Evolutionary conservation across 1,140 invertebrate species (phyloP), one percentile per base, ranked within the genome.

Genomic region (Lordiphosa mommai): DNA sequence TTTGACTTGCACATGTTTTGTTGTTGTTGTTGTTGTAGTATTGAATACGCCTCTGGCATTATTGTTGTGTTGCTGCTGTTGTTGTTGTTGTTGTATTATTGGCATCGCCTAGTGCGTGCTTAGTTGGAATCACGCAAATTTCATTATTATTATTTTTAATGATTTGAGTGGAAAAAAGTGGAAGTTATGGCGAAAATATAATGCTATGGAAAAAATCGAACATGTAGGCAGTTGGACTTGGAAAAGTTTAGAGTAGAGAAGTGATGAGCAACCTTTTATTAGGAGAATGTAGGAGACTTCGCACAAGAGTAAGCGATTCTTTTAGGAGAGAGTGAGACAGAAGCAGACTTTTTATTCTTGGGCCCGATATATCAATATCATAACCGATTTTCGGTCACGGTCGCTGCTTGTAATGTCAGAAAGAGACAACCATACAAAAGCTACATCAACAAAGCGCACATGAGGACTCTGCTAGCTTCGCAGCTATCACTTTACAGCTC

Each of bases 111-210:
- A 67, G 72, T 82, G 77, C 77, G 76, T 80, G 74, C 76, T 67
- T 46, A 53, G 77, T 65, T 80, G 71, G 76, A 84, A 84, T 84
- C 76, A 82, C 76, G 76, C 76, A 84, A 82, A 84, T 82, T 84
- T 82, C 67, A 76, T 82, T 82, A 82, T 82, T 84, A 76, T 76
- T 74, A 68, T 84, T 74, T 82, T 76, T 82, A 82, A 82, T 84
- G 76, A 84, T 84, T 82, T 80, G 66, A 82, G 71, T 82, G 71
- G 66, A 53, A 74, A 64, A 80, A 47, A 47, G 14, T 16, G 40
- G 7, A 49, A 56, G 47, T 13, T 16, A 41, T n/a, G 14, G n/a
- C 17, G 3, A 17, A 41, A 41, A n/a, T n/a, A n/a, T 20, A 23
- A 23, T 17, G 17, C 30, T 32, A 49, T 7, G 8, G 23, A 8